These are phyloP conservation scores for Oceanodroma leucorhoa DNA, from an alignment of 2,797 vertebrate genomes.

Conservation along the genomic window DNA sequence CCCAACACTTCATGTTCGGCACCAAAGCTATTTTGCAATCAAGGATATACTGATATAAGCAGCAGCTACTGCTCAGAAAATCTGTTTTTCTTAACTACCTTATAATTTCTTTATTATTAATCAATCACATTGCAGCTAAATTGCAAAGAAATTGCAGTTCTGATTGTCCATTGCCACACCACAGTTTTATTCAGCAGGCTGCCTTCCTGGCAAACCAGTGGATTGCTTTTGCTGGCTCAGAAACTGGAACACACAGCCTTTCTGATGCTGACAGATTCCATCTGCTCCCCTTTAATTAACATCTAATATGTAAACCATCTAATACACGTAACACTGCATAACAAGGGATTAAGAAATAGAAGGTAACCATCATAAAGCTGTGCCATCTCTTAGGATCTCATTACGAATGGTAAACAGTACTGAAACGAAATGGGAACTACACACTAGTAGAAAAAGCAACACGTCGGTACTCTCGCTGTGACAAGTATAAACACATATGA, in stretches of 20 bases:
- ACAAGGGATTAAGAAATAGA: constrained; percentile 67
- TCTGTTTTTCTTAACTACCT: neutral
- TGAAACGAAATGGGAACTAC: neutral
- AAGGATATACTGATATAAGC: neutral
- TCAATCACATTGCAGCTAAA: neutral
- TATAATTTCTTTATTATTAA: neutral
- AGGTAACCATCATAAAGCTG: constrained; percentile 43
- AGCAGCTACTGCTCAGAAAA: neutral
- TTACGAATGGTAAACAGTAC: neutral
- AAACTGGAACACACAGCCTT: neutral
- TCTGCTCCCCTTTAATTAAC: constrained; percentile 68
- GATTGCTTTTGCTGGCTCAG: constrained; percentile 44
- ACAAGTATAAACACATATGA: neutral
- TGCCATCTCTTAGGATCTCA: constrained; percentile 35
- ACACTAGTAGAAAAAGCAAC: neutral
- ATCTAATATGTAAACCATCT: constrained; percentile 66
- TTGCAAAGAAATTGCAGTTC: neutral
- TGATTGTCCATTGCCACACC: neutral
- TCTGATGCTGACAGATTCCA: constrained; percentile 70
- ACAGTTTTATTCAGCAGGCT: neutral
- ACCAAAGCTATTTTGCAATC: neutral
- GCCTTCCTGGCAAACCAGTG: neutral
- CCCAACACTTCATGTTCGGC: neutral
- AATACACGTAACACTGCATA: constrained; percentile 61
- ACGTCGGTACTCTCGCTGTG: neutral